These are phyloP conservation scores for Lottia scabra DNA, from an alignment of 2,888 invertebrate species.

Conservation along the genomic window DNA sequence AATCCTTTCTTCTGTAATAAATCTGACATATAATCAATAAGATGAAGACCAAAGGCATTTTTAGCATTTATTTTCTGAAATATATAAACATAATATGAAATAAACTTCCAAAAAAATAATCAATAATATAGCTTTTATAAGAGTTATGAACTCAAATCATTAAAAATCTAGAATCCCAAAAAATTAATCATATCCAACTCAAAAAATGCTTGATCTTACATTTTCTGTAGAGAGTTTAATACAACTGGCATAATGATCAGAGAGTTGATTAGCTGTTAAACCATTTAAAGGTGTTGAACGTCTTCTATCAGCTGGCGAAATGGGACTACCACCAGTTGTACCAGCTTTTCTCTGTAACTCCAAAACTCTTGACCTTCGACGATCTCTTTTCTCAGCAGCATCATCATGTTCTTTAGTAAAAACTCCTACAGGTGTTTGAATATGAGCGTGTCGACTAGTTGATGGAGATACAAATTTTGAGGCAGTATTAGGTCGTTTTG, in stretches of 20 bases:
- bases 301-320: constrained; percentile 59
- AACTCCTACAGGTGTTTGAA: constrained; percentile 25
- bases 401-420: constrained; percentile 60
- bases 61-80: constrained; percentile 86
- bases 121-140: no score
- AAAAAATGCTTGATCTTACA: constrained; percentile 71
- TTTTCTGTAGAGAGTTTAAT: constrained; percentile 85
- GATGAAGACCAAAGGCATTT: constrained; percentile 88
- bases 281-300: constrained; percentile 70
- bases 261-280: constrained; percentile 66
- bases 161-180: not conserved
- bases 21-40: constrained; percentile 87
- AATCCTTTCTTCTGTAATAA: constrained; percentile 81
- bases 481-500: constrained; percentile 22
- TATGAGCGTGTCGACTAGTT: constrained; percentile 37
- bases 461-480: constrained; percentile 48
- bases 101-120: no score
- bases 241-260: constrained; percentile 81
- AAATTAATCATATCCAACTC: not conserved
- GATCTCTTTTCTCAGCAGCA: constrained; percentile 61
- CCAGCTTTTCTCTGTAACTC: constrained; percentile 57
- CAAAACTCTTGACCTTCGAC: constrained; percentile 58
- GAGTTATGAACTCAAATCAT: no score
- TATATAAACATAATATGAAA: not conserved
- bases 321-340: constrained; percentile 49